A percentile compares a stretch with the other conserved stretches of the same genome.
These are phyloP conservation scores for Altica lythri DNA, from an alignment of 2,888 invertebrate genomes.

Conservation along the genomic window DNA sequence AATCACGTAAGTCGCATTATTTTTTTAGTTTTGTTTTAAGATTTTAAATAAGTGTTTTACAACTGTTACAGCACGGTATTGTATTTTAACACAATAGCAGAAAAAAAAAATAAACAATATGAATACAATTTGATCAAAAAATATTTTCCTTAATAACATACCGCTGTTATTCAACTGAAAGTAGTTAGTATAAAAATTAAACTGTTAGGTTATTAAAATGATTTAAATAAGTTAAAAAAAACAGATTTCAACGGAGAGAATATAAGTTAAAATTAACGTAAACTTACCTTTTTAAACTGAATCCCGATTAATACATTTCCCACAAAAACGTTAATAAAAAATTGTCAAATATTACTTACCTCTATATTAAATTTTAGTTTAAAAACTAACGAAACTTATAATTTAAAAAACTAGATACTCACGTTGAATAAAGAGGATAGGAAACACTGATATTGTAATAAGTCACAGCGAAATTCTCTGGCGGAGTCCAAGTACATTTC, in stretches of 20 bases:
- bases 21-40: no score
- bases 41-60: no score
- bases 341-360: neutral
- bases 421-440: no score
- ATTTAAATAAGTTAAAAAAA: neutral
- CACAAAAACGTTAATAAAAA: neutral
- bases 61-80: no score
- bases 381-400: slow-evolving; percentile 50
- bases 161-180: no score
- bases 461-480: slow-evolving; percentile 63
- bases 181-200: no score
- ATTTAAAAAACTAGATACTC: slow-evolving; percentile 17
- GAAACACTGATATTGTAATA: slow-evolving; percentile 63
- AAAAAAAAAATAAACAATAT: no score
- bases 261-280: neutral
- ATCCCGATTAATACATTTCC: no score
- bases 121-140: no score
- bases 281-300: neutral
- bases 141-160: no score
- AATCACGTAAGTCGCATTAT: no score
- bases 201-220: neutral
- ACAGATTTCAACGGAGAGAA: neutral
- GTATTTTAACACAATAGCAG: no score
- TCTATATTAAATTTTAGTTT: neutral
- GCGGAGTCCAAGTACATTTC: slow-evolving; percentile 74